Base-by-base conservation (phyloP, 35 echinoderm and acorn worm species). In the Hemicentrotus pulcherrimus region DNA sequence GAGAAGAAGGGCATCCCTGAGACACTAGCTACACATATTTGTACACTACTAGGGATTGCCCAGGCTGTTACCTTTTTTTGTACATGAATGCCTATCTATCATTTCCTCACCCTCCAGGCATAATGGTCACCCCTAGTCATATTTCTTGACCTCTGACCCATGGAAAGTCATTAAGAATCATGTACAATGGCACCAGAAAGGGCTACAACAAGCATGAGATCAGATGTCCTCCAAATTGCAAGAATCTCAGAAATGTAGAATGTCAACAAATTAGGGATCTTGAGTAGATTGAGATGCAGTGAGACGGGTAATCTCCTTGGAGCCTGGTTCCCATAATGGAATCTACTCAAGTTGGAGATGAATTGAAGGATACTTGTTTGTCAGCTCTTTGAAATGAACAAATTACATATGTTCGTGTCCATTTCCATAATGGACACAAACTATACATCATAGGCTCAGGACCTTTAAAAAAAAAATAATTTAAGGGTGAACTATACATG, bases 241-340 rank as follows among this genome's bases (percentile, higher is more conserved):
- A 78, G 65, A 78, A 78, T 78, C 65, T 78, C 65, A 78, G 24
- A 78, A 78, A 78, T 78, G 65, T 78, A 28, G 65, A 78, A 78
- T 78, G 65, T 78, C 65, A 78, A 78, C 65, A 78, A 78, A 78
- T 78, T 28, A 78, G 65, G 28, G 19, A 78, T 78, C 65, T 78
- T 78, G 15, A 78, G 65, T 78, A 78, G 65, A 78, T 78, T 22
- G 65, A 78, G 65, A 78, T 78, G 65, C n/a, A 78, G 65, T 78
- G 65, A n/a, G 18, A 28, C 18, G 18, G 65, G 5, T 78, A 78
- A 78, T 7, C 65, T 78, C 65, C 19, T 18, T 78, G 65, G 65
- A 28, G 65, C 65, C 65, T 78, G 65, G 65, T 78, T 78, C 65
- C 28, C 28, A 78, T 78, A n/a, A 78, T 78, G 65, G 65, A 28